Base-by-base conservation (phyloP, 2,797 vertebrate genomes). In the Scleropages formosus region DNA sequence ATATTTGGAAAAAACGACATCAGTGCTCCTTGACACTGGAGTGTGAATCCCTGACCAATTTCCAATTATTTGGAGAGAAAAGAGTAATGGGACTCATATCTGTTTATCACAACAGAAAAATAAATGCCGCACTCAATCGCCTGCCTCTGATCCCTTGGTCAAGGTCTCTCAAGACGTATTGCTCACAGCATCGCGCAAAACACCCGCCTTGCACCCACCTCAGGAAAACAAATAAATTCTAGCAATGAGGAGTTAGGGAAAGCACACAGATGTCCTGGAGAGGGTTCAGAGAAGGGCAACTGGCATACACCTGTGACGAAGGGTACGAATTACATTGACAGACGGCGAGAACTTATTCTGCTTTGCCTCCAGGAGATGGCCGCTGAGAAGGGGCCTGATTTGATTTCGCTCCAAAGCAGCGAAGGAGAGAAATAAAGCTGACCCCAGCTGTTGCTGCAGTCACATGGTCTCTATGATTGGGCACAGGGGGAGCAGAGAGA, bases 121-220 rank as follows among this genome's bases (percentile, higher is more conserved):
- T n/a, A 13, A 13, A 49, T n/a, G 16, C 26, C 58, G 4, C 16
- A 56, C 20, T 20, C 49, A 71, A 20, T 16, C 53, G 68, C 27
- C 18, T 71, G 15, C 24, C 26, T 56, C 15, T 15, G n/a, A 53
- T 56, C 15, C 68, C 51, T 51, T 22, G 26, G 51, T 31, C 51
- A 58, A 71, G 67, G 67, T 70, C 67, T 49, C 67, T 27, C 22
- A 51, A 71, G 68, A 58, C 56, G 68, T 11, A 58, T 58, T 58
- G 68, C 51, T 72, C 39, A 72, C 27, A 60, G 20, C 39, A 39
- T 7, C 24, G 68, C 47, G 13, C 39, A 46, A 22, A 13, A 65
- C 70, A 58, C 26, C 72, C 24, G 1, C 24, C 53, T 60, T 59
- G 53, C 53, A 18, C n/a, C 4, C 12, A 58, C 71, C 59, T 31